Evolutionary conservation across 2,888 invertebrate genomes (phyloP).

Genomic region (Axea sp.): DNA sequence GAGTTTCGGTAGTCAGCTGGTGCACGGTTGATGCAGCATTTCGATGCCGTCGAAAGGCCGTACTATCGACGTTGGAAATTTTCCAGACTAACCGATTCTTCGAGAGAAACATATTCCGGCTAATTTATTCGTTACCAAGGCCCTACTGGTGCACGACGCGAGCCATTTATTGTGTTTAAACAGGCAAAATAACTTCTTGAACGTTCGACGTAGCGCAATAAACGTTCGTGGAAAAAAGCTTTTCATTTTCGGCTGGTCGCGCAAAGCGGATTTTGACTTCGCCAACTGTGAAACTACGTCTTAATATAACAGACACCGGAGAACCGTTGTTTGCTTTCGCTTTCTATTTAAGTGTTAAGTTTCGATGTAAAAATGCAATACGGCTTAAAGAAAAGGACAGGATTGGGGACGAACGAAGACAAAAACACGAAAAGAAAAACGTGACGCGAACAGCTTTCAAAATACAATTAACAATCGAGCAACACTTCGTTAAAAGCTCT

Average conservation of each 20-base stretch:
- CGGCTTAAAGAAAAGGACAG: too few species aligned
- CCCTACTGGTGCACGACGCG: slow-evolving; percentile 20
- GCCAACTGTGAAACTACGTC: slow-evolving; percentile 23
- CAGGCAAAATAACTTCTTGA: slow-evolving; percentile 1
- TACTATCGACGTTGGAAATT: slow-evolving; percentile 60
- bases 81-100: slow-evolving; percentile 49
- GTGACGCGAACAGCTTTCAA: too few species aligned
- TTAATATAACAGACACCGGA: slow-evolving; percentile 22
- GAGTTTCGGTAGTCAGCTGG: too few species aligned
- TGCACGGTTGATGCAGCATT: too few species aligned
- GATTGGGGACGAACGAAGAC: neutral
- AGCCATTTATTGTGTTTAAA: slow-evolving; percentile 45
- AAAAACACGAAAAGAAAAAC: too few species aligned
- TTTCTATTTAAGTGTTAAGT: slow-evolving; percentile 10
- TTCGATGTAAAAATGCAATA: slow-evolving; percentile 5
- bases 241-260: slow-evolving; percentile 31
- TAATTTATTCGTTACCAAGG: slow-evolving; percentile 54
- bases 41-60: too few species aligned
- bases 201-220: too few species aligned
- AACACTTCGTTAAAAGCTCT: too few species aligned
- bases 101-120: slow-evolving; percentile 48
- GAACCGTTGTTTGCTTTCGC: slow-evolving; percentile 23
- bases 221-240: too few species aligned
- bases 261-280: slow-evolving; percentile 28
- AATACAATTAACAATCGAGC: too few species aligned